Percentiles rank a stretch among this genome's conserved stretches.
Evolutionary conservation across 2,888 invertebrate species (phyloP).

Genomic region (Rotaria sp.): DNA sequence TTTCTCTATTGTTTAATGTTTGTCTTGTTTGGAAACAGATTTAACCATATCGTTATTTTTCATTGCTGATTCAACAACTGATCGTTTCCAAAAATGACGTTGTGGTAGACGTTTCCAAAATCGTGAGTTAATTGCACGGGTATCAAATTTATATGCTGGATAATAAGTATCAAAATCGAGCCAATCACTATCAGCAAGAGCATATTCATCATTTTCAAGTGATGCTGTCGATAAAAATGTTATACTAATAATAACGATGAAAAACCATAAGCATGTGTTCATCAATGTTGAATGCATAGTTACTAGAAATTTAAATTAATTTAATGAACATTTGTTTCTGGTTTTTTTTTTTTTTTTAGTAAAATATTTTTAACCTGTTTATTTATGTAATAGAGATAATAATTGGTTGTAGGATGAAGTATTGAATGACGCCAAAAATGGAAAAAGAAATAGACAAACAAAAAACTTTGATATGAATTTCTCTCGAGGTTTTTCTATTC

Average conservation of each 20-base stretch:
- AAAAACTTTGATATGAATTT: no score
- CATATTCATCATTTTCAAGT: not conserved
- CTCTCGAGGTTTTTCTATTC: no score
- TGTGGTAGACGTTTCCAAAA: not conserved
- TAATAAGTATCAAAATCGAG: not conserved
- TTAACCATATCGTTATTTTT: not conserved
- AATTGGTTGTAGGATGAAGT: no score
- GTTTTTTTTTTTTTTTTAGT: no score
- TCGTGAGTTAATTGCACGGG: not conserved
- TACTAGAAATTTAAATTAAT: not conserved
- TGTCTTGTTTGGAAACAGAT: no score
- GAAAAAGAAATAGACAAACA: no score
- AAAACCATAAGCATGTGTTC: not conserved
- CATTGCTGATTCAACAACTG: not conserved
- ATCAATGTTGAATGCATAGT: not conserved
- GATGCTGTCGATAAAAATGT: not conserved
- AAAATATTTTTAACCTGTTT: no score
- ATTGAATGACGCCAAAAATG: no score
- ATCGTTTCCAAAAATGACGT: not conserved
- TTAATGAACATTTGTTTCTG: no score
- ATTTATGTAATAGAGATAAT: no score
- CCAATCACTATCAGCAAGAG: not conserved
- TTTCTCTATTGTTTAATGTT: no score
- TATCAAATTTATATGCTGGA: not conserved
- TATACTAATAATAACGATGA: not conserved